phyloP scores from a whole-genome alignment of 2,797 vertebrate genomes.

The Phataginus tetradactyla region DNA sequence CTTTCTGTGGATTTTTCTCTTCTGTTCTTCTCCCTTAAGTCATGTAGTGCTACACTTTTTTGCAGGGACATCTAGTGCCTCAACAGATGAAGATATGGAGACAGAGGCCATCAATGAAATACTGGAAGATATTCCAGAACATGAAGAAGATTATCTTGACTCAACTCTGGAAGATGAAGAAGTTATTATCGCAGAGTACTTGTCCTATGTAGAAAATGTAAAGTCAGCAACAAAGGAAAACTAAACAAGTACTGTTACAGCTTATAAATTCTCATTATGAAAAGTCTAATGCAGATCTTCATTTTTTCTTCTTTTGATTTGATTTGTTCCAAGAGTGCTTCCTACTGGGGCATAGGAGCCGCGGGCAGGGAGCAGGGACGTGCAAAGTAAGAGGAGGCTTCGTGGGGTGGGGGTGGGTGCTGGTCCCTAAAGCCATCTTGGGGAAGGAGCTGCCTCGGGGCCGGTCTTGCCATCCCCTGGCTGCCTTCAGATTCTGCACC shows the following conservation, averaged over 20 bases:
- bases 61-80: constrained; percentile 85
- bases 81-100: constrained; percentile 89
- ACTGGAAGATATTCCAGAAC: constrained; percentile 93
- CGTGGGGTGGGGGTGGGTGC: too few relatives aligned
- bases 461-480: neutral
- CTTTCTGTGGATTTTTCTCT: neutral
- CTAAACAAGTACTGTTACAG: constrained; percentile 40
- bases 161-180: constrained; percentile 95
- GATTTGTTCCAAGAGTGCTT: neutral
- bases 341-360: neutral
- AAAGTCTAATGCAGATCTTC: neutral
- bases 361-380: neutral
- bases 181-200: constrained; percentile 91
- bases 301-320: neutral
- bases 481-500: neutral
- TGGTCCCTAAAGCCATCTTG: neutral
- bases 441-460: neutral
- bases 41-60: fast-evolving
- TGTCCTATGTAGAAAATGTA: constrained; percentile 87
- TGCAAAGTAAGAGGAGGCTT: fast-evolving
- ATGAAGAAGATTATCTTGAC: constrained; percentile 98
- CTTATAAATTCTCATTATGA: constrained; percentile 67
- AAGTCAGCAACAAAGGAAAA: constrained; percentile 54
- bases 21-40: neutral
- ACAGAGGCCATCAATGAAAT: constrained; percentile 93